These are phyloP conservation scores for Temnothorax curvispinosus DNA, from an alignment of 1,140 invertebrate genomes.

Conservation along the genomic window DNA sequence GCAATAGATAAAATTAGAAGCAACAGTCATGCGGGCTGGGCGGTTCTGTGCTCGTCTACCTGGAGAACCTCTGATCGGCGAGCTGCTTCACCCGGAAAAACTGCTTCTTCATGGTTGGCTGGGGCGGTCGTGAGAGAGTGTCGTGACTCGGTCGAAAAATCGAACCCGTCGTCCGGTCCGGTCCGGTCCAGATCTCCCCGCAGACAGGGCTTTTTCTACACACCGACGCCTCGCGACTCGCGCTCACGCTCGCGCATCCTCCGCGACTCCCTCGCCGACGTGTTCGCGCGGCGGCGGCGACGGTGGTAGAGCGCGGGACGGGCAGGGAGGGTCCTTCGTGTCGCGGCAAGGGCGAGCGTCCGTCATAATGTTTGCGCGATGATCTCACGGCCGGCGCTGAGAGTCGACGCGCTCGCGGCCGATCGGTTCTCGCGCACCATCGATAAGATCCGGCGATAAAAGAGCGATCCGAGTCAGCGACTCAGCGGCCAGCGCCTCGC, in stretches of 20 bases:
- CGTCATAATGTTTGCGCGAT: conserved; percentile 77
- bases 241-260: conserved; percentile 17
- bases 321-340: conserved; percentile 49
- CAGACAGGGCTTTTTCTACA: background rate
- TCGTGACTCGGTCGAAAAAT: too few relatives aligned
- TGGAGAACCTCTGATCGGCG: conserved; percentile 95
- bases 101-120: conserved; percentile 92
- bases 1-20: background rate
- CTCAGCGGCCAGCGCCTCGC: background rate
- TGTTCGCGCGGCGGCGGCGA: background rate
- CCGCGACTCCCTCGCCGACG: conserved; percentile 5
- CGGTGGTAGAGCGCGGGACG: background rate
- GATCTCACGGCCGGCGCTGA: conserved; percentile 68
- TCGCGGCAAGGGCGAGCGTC: conserved; percentile 57
- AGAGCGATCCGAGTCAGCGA: background rate
- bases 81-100: conserved; percentile 95
- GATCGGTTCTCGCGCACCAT: conserved; percentile 51
- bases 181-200: background rate
- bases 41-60: conserved; percentile 86
- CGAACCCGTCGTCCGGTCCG: too few relatives aligned
- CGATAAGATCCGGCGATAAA: conserved; percentile 44
- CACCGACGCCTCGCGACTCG: background rate
- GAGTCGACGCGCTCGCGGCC: background rate
- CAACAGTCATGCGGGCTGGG: background rate
- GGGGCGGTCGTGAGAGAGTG: conserved; percentile 3